A percentile compares a stretch with the other conserved stretches of the same genome.
Conservation (phyloP, 2,113 vertebrate genomes). For the Leptobrachium leishanense region DNA sequence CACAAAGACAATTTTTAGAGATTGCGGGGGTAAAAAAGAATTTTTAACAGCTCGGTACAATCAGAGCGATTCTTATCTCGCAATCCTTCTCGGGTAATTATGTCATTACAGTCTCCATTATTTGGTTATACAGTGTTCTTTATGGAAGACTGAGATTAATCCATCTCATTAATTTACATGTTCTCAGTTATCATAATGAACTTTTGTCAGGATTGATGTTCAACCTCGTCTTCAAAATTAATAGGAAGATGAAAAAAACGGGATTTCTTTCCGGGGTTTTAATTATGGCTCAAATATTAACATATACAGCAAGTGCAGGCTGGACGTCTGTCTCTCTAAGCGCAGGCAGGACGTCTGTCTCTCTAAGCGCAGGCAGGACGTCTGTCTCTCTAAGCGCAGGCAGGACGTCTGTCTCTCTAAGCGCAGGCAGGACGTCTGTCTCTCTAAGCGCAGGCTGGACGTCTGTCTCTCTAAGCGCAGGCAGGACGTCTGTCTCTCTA, state of each 20-base stretch:
- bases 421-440: no score
- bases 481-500: no score
- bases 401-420: no score
- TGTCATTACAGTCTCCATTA: constrained; percentile 43
- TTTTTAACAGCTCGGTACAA: constrained; percentile 17
- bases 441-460: no score
- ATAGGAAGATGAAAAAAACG: constrained; percentile 7
- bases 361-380: no score
- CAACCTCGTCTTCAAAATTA: constrained; percentile 21
- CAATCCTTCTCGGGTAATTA: constrained; percentile 33
- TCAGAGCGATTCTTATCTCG: constrained; percentile 38
- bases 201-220: constrained; percentile 44
- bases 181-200: constrained; percentile 42
- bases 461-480: no score
- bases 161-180: constrained; percentile 51
- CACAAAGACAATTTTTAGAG: constrained; percentile 32
- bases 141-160: constrained; percentile 48
- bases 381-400: no score
- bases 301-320: not conserved
- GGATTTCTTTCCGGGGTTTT: not conserved
- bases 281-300: not conserved
- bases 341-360: no score
- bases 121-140: constrained; percentile 45
- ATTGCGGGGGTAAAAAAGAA: constrained; percentile 5
- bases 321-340: no score